Conservation (phyloP, 2,797 vertebrate genomes). For the Poecilia gillii region DNA sequence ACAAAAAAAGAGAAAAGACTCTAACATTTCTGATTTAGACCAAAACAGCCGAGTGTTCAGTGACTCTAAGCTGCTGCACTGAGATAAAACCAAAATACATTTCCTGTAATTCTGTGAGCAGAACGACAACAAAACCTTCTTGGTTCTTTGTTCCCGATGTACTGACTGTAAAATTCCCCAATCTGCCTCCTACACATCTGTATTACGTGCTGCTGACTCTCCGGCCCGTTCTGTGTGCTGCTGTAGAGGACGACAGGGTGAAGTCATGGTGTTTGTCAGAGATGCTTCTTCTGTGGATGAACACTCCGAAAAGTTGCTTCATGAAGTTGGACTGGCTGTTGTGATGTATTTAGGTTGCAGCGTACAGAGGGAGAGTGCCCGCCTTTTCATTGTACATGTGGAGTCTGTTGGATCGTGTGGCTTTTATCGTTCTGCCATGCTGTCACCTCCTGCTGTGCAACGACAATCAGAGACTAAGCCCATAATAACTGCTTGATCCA, state of each 20-base stretch:
- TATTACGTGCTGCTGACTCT: background rate
- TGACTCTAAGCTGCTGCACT: background rate
- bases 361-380: background rate
- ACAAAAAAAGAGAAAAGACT: background rate
- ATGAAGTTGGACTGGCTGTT: background rate
- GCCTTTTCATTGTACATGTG: constrained; percentile 1
- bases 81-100: background rate
- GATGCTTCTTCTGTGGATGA: background rate
- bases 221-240: background rate
- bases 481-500: background rate
- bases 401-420: background rate
- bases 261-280: background rate
- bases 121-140: background rate
- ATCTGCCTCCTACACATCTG: background rate
- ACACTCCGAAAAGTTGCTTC: background rate
- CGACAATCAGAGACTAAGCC: background rate
- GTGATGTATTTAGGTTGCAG: background rate
- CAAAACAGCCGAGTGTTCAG: background rate
- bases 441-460: background rate
- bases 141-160: background rate
- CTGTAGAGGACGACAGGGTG: background rate
- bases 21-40: background rate
- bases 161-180: background rate
- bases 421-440: background rate
- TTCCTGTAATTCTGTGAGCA: background rate